Evolutionary conservation across 2,888 invertebrate genomes (phyloP).

Genomic region (Nasonovia ribisnigri): DNA sequence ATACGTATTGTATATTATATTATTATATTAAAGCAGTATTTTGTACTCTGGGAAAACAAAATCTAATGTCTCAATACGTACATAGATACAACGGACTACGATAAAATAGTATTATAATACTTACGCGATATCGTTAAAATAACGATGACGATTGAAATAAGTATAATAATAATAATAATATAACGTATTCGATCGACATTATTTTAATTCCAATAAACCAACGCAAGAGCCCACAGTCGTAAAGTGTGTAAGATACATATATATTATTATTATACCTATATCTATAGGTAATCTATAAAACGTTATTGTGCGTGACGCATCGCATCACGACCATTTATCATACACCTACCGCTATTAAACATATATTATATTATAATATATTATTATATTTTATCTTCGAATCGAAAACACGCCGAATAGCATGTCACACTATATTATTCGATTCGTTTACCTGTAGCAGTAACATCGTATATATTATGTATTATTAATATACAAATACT

Average conservation of each 20-base stretch:
- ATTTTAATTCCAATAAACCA: background rate
- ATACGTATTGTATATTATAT: background rate
- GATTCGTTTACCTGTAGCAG: background rate
- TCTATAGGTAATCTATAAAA: background rate
- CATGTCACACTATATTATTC: background rate
- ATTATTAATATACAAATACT: background rate
- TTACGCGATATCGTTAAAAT: background rate
- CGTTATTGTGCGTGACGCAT: conserved; percentile 7
- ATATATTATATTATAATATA: background rate
- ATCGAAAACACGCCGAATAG: conserved; percentile 3
- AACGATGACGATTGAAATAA: background rate
- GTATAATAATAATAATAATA: background rate
- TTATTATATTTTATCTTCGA: background rate
- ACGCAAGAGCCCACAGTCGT: background rate
- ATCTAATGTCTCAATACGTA: background rate
- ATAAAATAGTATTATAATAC: background rate
- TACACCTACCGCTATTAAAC: conserved; percentile 17
- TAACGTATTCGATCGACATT: background rate
- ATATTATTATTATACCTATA: background rate
- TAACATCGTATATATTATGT: too few species aligned
- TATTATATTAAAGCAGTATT: background rate
- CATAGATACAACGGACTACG: background rate
- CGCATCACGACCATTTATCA: background rate
- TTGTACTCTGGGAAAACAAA: background rate
- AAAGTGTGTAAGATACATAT: background rate